A percentile compares a stretch with the other conserved stretches of the same genome.
phyloP scores from a whole-genome alignment of 2,888 invertebrate species.

The Rhamphomyia laevipes region DNA sequence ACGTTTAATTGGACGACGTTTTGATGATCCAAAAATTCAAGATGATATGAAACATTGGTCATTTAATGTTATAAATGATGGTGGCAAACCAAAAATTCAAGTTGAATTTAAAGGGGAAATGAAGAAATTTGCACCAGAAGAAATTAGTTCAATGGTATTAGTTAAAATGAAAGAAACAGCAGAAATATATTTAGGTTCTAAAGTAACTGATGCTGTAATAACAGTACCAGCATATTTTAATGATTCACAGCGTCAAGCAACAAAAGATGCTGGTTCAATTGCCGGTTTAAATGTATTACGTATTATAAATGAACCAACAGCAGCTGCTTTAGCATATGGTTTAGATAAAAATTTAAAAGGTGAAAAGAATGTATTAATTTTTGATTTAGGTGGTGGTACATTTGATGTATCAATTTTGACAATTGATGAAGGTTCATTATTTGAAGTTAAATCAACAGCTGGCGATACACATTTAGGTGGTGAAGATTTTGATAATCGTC shows the following conservation, averaged over 20 bases:
- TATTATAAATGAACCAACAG: constrained; percentile 85
- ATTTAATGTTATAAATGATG: constrained; percentile 52
- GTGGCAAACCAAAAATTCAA: constrained; percentile 61
- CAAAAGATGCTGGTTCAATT: constrained; percentile 79
- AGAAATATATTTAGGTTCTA: constrained; percentile 61
- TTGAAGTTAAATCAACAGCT: constrained; percentile 69
- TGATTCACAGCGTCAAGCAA: constrained; percentile 71
- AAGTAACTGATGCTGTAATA: constrained; percentile 63
- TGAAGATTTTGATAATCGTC: constrained; percentile 67
- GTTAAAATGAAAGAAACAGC: constrained; percentile 75
- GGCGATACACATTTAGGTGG: constrained; percentile 73
- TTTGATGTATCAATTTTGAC: constrained; percentile 87
- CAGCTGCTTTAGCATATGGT: constrained; percentile 78
- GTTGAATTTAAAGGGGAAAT: constrained; percentile 61
- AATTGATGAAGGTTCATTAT: constrained; percentile 75
- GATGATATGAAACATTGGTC: constrained; percentile 79
- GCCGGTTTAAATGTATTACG: constrained; percentile 78
- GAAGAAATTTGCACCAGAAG: constrained; percentile 70
- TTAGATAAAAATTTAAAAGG: constrained; percentile 62
- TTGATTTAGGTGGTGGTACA: constrained; percentile 75
- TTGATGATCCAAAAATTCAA: constrained; percentile 64
- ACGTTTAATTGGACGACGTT: constrained; percentile 70
- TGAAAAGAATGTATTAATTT: constrained; percentile 62
- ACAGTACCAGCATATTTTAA: constrained; percentile 79
- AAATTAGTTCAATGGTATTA: constrained; percentile 75